These are phyloP conservation scores for Lineus longissimus DNA, from an alignment of 1,140 invertebrate species.

Conservation along the genomic window DNA sequence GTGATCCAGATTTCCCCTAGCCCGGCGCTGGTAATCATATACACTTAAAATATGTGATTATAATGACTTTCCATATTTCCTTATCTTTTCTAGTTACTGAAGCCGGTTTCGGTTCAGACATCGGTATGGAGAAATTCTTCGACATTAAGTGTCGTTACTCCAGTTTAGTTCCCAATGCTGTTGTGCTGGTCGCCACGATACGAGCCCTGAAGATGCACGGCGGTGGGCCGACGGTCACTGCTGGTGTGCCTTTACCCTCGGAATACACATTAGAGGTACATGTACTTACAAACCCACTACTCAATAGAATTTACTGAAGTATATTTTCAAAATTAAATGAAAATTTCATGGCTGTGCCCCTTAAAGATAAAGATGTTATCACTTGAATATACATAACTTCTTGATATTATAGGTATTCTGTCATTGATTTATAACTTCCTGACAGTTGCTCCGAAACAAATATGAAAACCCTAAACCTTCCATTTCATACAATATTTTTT, in stretches of 20 bases:
- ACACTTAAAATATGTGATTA: no score
- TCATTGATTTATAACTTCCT: no score
- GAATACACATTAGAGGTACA: constrained; percentile 71
- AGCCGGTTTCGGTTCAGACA: constrained; percentile 97
- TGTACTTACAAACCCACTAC: background rate
- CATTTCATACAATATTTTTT: no score
- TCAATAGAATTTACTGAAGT: constrained; percentile 10
- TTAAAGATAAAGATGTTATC: background rate
- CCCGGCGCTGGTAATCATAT: background rate
- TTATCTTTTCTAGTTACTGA: constrained; percentile 75
- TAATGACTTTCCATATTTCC: background rate
- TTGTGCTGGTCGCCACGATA: constrained; percentile 90
- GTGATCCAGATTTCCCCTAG: background rate
- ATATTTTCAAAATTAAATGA: constrained; percentile 4
- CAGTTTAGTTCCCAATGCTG: constrained; percentile 78
- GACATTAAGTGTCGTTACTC: constrained; percentile 96
- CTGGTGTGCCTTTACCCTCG: constrained; percentile 76
- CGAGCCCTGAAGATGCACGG: constrained; percentile 98
- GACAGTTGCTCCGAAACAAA: no score
- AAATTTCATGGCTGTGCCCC: background rate
- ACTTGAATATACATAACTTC: background rate
- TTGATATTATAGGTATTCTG: no score
- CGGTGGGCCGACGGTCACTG: constrained; percentile 82
- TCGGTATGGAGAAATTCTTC: constrained; percentile 99
- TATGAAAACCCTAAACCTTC: no score